Base-by-base conservation (phyloP, 2,113 vertebrate genomes). In the Dinomys branickii region DNA sequence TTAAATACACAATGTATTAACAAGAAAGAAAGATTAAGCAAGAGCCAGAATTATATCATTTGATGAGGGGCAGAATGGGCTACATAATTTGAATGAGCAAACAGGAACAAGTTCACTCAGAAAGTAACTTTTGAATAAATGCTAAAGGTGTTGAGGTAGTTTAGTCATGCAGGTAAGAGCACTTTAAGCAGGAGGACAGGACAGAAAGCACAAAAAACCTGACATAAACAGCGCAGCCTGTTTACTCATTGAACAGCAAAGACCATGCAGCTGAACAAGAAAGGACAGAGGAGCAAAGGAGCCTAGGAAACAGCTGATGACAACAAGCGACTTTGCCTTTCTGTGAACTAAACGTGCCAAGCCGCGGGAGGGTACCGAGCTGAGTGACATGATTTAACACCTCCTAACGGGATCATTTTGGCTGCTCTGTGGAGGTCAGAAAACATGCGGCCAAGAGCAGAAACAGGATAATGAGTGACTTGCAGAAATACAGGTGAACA, bases 81-180 rank as follows among this genome's bases (percentile, higher is more conserved):
- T 94, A 81, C 54, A 77, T 11, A 54, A 20, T 88, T 81, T 90
- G 41, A 24, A 20, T 52, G 89, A 11, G 26, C 30, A 69, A 8
- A 38, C 1, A n/a, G 5, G 35, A 10, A 71, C 81, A 94, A 47
- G 20, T 17, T 56, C 59, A 47, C 22, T 0, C 58, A 77, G 28
- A 73, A 86, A 88, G n/a, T 52, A 83, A 94, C 16, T 92, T 69
- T 65, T 44, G 28, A 95, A 44, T 90, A 77, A 90, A 84, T 41
- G 2, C 17, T 63, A 54, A 67, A 71, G 24, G 13, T 13, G 63
- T 5, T 38, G 7, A 52, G 30, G 7, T 14, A 94, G 7, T 69
- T 78, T 73, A 75, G 2, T 24, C 73, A 56, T 71, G 7, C 7
- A 84, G 50, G 44, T 56, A 54, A 28, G 9, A 59, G 2, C 52